phyloP scores from a whole-genome alignment of 2,888 invertebrate species.

The Apantesis nais region DNA sequence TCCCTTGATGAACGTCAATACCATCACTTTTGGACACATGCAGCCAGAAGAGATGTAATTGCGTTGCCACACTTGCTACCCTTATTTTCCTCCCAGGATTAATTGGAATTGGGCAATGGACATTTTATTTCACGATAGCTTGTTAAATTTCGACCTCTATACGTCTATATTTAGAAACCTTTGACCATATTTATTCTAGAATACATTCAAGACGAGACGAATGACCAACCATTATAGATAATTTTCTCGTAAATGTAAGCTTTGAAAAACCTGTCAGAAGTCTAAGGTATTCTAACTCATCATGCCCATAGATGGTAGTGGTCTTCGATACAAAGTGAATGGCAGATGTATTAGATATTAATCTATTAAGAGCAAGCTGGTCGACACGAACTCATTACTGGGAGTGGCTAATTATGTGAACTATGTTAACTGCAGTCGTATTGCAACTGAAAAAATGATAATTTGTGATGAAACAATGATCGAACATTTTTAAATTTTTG shows the following conservation, averaged over 20 bases:
- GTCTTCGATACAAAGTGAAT: slow-evolving; percentile 5
- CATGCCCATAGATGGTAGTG: slow-evolving; percentile 25
- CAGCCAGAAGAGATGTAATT: no score
- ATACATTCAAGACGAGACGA: background rate
- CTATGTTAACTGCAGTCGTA: background rate
- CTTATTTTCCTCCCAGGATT: no score
- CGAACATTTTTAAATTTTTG: background rate
- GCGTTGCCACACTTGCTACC: no score
- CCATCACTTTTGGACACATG: no score
- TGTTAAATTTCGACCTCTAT: background rate
- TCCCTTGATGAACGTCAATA: no score
- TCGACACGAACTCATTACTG: background rate
- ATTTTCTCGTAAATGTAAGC: background rate
- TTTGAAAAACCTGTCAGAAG: background rate
- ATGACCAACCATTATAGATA: background rate
- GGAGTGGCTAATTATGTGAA: background rate
- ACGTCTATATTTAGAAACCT: background rate
- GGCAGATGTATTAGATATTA: background rate
- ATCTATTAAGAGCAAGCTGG: background rate
- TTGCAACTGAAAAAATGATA: background rate
- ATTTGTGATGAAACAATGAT: background rate
- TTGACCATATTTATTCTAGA: background rate
- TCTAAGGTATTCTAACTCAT: slow-evolving; percentile 19
- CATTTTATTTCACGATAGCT: no score
- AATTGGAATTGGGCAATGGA: no score